Base-by-base conservation (phyloP, 2,888 invertebrate species). In the Hylaea fasciaria region DNA sequence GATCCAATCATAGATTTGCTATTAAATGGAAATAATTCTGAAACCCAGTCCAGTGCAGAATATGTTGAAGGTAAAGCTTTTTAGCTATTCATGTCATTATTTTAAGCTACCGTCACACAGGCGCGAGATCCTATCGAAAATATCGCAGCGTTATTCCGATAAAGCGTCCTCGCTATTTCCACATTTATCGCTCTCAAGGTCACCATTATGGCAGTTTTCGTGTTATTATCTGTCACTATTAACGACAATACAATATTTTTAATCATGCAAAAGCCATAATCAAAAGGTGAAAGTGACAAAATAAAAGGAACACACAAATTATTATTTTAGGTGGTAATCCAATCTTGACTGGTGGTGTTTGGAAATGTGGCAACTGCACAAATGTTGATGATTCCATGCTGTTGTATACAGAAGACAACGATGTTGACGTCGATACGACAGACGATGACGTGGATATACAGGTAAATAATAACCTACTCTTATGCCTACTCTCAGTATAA, bases 321-420 rank as follows among this genome's bases (percentile, higher is more conserved):
- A n/a, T n/a, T n/a, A n/a, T n/a, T 65, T 3, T 56, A 82, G 83
- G 59, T 13, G 58, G 68, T 0, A 73, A 74, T 2, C 71, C 75
- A 4, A 51, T 63, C 0, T 45, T 75, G 2, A 62, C 55, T 2
- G 74, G 73, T 2, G 80, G 77, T 0, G 59, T 83, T n/a, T 84
- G 84, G 84, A 82, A 81, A 57, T 85, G 85, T 48, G 85, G 85
- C 0, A 71, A 64, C 41, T 85, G 85, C 58, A 71, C 75, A 0
- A 51, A 66, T 32, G 55, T 81, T 8, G 66, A 71, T 16, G 71
- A 78, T n/a, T 69, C 69, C 0, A 72, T 70, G 46, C 58, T 83
- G 0, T 63, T 82, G 4, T 81, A 83, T 47, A 73, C 72, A 0
- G 81, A 83, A 58, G 64, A 68, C 3, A 78, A 80, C 53, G 68